Base-by-base conservation (phyloP, 2,113 vertebrate genomes). In the Furnarius figulus region DNA sequence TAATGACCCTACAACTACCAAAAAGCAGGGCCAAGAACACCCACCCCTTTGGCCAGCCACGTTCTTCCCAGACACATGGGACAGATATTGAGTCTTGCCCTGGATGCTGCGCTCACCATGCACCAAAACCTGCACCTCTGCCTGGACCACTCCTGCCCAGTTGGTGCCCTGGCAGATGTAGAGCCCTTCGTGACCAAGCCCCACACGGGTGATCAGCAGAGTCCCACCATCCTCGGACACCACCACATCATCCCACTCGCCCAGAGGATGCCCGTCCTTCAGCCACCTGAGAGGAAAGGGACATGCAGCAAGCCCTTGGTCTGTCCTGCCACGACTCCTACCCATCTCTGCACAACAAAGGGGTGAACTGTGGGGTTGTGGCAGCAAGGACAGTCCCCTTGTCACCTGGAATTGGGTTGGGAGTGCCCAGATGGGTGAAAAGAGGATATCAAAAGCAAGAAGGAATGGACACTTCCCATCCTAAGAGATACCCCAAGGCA, bases 141-240 rank as follows among this genome's bases (percentile, higher is more conserved):
- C 97, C 62, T 95, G 94, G 1, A 96, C 89, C 4, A 93, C 91
- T 23, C 98, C 98, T 2, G 97, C 98, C 46, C 90, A 50, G 3
- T 70, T 98, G 68, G 96, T 98, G 73, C 97, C 98, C 91, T 97
- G 97, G 79, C 98, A 98, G 68, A 88, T 1, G 0, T 98, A 98
- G 80, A 97, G 95, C 25, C 98, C 98, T 0, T 81, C 61, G 0
- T 98, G 97, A 5, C 7, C 42, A 7, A 74, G 84, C 55, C 96
- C 92, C 63, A 98, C 92, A 0, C 0, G 97, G 37, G 66, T 1
- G 11, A 98, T 88, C 28, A 66, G 76, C 68, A 98, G 89, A 0
- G 62, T 88, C 62, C 94, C 68, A 9, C 95, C 93, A 0, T 86
- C 94, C 2, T 90, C n/a, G 1, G 96, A 84, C 63, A 97, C 47